phyloP scores from a whole-genome alignment of 2,797 vertebrate species.

The Lepidocolaptes lacrymiger region DNA sequence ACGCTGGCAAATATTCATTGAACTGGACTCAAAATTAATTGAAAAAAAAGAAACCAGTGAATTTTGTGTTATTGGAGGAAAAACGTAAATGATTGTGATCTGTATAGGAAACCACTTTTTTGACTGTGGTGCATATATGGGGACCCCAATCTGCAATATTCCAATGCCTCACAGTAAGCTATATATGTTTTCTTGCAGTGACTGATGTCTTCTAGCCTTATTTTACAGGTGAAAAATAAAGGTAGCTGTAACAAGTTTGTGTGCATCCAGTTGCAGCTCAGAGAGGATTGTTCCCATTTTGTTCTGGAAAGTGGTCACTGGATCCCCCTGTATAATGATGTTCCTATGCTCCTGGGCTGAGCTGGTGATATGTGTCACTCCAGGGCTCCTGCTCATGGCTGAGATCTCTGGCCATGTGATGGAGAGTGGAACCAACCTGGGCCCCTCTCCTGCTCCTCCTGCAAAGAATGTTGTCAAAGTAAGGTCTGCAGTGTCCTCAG shows the following conservation, averaged over 20 bases:
- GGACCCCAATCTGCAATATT: not conserved
- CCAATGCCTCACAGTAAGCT: not conserved
- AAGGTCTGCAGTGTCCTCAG: not conserved
- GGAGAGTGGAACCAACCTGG: fast-evolving
- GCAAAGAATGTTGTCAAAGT: fast-evolving
- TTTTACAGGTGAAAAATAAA: not conserved
- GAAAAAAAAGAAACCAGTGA: too few relatives aligned
- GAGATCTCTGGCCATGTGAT: not conserved
- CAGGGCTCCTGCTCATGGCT: not conserved
- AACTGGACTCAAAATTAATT: not conserved
- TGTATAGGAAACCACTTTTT: not conserved
- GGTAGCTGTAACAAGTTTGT: not conserved
- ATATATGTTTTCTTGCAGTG: not conserved
- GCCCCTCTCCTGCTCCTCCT: not conserved
- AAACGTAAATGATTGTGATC: not conserved
- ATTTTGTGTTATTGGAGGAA: not conserved
- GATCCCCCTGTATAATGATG: not conserved
- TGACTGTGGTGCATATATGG: not conserved
- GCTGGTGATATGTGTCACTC: not conserved
- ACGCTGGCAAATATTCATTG: not conserved
- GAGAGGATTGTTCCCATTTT: not conserved
- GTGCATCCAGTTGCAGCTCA: not conserved
- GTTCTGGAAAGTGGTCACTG: not conserved
- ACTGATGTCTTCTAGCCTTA: not conserved
- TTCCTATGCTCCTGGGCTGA: not conserved